Evolutionary conservation across 2,113 vertebrate species (phyloP).

Genomic region (Paraplagusia blochii): DNA sequence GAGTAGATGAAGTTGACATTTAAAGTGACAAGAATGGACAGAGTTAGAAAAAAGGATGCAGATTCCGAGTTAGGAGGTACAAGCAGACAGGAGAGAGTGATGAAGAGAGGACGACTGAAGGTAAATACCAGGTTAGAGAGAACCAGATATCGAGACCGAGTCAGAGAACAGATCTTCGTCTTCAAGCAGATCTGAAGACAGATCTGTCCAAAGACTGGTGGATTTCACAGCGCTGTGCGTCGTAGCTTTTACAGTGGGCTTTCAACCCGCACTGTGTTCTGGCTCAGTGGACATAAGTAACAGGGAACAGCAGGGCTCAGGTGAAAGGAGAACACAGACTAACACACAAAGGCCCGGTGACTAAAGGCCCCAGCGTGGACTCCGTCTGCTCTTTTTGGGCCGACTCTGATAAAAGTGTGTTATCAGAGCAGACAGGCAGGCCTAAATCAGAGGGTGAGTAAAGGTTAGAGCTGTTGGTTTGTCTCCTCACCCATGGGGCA

Average conservation of each 20-base stretch:
- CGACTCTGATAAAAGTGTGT: constrained; percentile 60
- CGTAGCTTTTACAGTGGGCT: constrained; percentile 14
- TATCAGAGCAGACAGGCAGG: constrained; percentile 64
- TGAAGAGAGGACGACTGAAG: too few relatives aligned
- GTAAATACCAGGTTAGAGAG: too few relatives aligned
- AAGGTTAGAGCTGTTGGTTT: constrained; percentile 67
- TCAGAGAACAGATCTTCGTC: neutral
- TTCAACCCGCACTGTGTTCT: constrained; percentile 27
- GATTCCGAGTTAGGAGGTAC: too few relatives aligned
- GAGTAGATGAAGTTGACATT: too few relatives aligned
- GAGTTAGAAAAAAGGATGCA: too few relatives aligned
- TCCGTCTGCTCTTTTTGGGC: constrained; percentile 40
- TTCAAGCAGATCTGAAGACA: constrained; percentile 18
- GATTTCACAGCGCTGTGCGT: constrained; percentile 43
- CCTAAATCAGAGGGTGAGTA: constrained; percentile 64
- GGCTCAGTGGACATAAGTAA: constrained; percentile 48
- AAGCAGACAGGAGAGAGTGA: too few relatives aligned
- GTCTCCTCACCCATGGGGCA: constrained; percentile 45
- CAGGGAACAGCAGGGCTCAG: constrained; percentile 41
- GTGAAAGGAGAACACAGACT: constrained; percentile 47
- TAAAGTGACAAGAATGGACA: too few relatives aligned
- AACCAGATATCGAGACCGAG: too few relatives aligned
- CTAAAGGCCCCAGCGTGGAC: constrained; percentile 44
- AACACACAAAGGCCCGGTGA: constrained; percentile 42
- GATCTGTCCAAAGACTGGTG: constrained; percentile 28